Conservation (phyloP, 2,888 invertebrate genomes). For the Troides helena region DNA sequence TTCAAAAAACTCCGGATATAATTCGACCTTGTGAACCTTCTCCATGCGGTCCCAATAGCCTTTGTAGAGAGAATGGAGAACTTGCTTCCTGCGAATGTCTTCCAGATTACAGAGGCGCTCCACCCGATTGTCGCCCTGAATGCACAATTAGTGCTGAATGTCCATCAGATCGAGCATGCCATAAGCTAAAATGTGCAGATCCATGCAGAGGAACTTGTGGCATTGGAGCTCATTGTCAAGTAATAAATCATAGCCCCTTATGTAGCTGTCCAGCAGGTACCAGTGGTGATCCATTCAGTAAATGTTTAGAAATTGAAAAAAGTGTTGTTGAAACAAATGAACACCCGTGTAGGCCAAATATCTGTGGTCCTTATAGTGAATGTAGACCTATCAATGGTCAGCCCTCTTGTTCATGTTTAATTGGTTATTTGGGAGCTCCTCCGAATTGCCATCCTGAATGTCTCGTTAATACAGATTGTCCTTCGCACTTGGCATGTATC, state of each 20-base stretch:
- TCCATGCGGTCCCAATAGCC: conserved; percentile 88
- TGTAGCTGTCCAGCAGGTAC: conserved; percentile 85
- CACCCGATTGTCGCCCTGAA: conserved; percentile 87
- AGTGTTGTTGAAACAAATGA: conserved; percentile 43
- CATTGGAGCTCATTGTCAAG: conserved; percentile 85
- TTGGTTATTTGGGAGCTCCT: conserved; percentile 86
- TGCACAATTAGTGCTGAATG: conserved; percentile 90
- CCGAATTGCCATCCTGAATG: conserved; percentile 92
- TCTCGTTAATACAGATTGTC: conserved; percentile 89
- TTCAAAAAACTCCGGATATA: conserved; percentile 52
- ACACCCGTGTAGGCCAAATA: conserved; percentile 87
- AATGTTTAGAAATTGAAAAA: conserved; percentile 69
- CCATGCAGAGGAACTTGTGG: conserved; percentile 89
- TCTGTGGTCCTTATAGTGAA: conserved; percentile 90
- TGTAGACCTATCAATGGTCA: conserved; percentile 85
- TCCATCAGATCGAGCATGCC: conserved; percentile 86
- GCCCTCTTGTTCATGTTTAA: conserved; percentile 89
- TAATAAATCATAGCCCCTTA: conserved; percentile 89
- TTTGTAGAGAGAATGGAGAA: conserved; percentile 86
- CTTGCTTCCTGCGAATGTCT: conserved; percentile 87
- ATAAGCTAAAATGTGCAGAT: conserved; percentile 87
- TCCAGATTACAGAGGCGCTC: conserved; percentile 84
- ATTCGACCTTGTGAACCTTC: conserved; percentile 86
- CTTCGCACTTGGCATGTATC: conserved; percentile 88
- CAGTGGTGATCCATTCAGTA: conserved; percentile 84